These are phyloP conservation scores for Entomyzon cyanotis DNA, from an alignment of 2,113 vertebrate genomes.

Conservation along the genomic window DNA sequence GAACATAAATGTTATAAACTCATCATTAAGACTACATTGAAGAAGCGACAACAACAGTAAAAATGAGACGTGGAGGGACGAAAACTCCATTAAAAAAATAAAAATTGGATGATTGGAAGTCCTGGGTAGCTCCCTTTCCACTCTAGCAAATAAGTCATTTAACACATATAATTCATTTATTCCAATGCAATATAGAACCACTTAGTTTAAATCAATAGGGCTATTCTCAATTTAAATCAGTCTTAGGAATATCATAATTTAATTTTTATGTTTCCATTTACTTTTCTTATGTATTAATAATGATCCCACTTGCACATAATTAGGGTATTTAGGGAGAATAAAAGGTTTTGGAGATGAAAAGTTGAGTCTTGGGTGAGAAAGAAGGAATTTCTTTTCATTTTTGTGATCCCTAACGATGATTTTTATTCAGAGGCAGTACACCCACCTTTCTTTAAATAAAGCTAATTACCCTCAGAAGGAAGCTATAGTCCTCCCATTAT, in stretches of 20 bases:
- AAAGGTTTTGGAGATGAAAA: not conserved
- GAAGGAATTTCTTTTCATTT: not conserved
- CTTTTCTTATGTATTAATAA: not conserved
- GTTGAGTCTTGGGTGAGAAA: not conserved
- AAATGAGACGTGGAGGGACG: not conserved
- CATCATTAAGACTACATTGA: not conserved
- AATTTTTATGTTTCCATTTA: not conserved
- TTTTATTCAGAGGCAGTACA: not conserved
- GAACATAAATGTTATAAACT: not conserved
- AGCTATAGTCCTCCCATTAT: not conserved
- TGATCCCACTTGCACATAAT: not conserved
- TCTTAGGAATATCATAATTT: not conserved
- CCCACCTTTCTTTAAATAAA: not conserved
- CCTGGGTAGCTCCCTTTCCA: not conserved
- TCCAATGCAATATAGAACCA: not conserved
- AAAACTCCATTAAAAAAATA: not conserved
- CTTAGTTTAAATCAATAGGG: not conserved
- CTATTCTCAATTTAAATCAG: not conserved
- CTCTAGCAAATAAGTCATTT: not conserved
- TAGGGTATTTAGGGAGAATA: not conserved
- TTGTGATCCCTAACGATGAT: not conserved
- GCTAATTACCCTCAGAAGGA: not conserved
- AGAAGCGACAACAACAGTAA: not conserved
- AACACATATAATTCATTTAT: not conserved
- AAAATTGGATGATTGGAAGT: not conserved